These are phyloP conservation scores for Andrena hattorfiana DNA, from an alignment of 2,888 invertebrate genomes.

Conservation along the genomic window DNA sequence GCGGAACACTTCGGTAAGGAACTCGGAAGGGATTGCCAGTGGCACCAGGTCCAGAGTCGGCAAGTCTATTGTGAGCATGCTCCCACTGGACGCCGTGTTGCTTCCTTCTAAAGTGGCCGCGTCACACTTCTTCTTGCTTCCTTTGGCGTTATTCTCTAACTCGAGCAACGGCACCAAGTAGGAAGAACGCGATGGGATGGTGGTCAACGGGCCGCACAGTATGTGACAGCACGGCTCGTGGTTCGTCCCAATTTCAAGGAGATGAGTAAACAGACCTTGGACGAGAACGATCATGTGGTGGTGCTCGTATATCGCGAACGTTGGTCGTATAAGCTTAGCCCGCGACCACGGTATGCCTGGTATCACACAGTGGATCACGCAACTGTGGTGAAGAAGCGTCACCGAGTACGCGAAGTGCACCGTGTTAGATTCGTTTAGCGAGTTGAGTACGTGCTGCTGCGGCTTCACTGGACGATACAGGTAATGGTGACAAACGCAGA, in stretches of 20 bases:
- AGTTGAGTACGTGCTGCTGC: slow-evolving; percentile 83
- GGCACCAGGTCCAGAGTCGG: slow-evolving; percentile 91
- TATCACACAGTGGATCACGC: slow-evolving; percentile 93
- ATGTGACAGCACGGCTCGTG: slow-evolving; percentile 95
- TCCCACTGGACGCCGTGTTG: slow-evolving; percentile 33
- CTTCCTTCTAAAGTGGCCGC: slow-evolving; percentile 39
- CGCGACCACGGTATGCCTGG: slow-evolving; percentile 93
- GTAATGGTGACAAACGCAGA: slow-evolving; percentile 93
- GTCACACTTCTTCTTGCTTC: slow-evolving; percentile 81
- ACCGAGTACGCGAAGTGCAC: slow-evolving; percentile 95
- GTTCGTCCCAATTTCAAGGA: slow-evolving; percentile 93
- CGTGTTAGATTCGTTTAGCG: slow-evolving; percentile 86
- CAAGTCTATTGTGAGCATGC: slow-evolving; percentile 87
- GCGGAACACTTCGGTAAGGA: slow-evolving; percentile 90
- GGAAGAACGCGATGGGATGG: slow-evolving; percentile 86
- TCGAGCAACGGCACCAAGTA: slow-evolving; percentile 90
- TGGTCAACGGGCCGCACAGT: slow-evolving; percentile 87
- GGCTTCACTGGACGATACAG: slow-evolving; percentile 90
- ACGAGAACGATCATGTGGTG: slow-evolving; percentile 93
- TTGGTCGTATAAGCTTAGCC: slow-evolving; percentile 91
- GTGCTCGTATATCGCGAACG: slow-evolving; percentile 91
- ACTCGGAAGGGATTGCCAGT: slow-evolving; percentile 88
- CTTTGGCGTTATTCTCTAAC: slow-evolving; percentile 79
- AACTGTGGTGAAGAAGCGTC: slow-evolving; percentile 93
- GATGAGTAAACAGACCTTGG: slow-evolving; percentile 93